Evolutionary conservation across 2,888 invertebrate species (phyloP), one percentile per base, ranked within the genome.

Genomic region (Drosophila algonquin): DNA sequence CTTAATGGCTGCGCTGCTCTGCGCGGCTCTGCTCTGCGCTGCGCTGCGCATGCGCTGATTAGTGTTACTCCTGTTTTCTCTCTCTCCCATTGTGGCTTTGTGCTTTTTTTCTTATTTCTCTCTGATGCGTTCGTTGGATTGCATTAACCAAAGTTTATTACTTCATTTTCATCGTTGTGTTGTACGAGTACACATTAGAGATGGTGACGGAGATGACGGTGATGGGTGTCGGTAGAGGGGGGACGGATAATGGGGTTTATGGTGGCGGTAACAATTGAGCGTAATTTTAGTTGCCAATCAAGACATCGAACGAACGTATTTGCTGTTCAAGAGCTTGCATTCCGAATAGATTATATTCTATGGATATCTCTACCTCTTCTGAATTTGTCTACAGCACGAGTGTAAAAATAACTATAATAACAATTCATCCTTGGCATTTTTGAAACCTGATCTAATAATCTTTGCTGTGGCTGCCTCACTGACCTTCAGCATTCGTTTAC

Each of bases 391-490:
- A 18, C 18, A 18, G 18, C 14, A 35, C 12, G 40, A n/a, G 14
- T 14, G 2, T 40, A 14, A 40, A 14, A 40, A 40, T 40, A 40
- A 14, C 35, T 21, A 21, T 21, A 14, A 40, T 32, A 24, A 0
- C 0, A 18, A 30, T 52, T 18, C 12, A 53, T 12, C 16, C 35
- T 30, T 53, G 18, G 32, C 35, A 35, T 16, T 75, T 55, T 58
- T 71, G 81, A 84, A 85, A 81, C 87, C 84, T 79, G 87, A 87
- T 87, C 84, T 84, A 88, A 79, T 82, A 85, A 75, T 77, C 68
- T 76, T 69, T 73, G 74, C 80, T 53, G 73, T 69, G 72, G 74
- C 82, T 55, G 75, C 67, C 67, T 60, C 57, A 60, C 32, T 87
- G 87, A 87, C 86, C 86, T 86, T 86, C 89, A 71, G 58, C 71